Conservation (phyloP, 2,888 invertebrate species). For the Chalcis sispes region DNA sequence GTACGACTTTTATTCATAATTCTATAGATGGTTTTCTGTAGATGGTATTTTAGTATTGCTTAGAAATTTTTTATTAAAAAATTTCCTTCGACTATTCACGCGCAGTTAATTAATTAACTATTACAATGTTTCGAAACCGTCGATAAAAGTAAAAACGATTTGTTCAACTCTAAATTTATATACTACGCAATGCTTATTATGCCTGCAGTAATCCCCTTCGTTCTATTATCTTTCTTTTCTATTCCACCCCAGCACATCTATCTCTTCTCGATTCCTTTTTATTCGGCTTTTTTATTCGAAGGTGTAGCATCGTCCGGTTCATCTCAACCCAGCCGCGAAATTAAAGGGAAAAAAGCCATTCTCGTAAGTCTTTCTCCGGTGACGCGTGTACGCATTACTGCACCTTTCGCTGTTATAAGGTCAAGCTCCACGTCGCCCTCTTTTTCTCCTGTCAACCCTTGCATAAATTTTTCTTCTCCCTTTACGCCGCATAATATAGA, state of each 20-base stretch:
- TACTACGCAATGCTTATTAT: too few relatives aligned
- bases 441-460: conserved; percentile 15
- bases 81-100: too few relatives aligned
- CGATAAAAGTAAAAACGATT: conserved; percentile 35
- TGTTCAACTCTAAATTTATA: background rate
- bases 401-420: background rate
- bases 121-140: too few relatives aligned
- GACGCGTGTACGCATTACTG: background rate
- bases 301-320: conserved; percentile 9
- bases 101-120: too few relatives aligned
- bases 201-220: too few relatives aligned
- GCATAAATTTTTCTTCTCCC: conserved; percentile 17
- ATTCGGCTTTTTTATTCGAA: background rate
- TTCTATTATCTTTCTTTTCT: too few relatives aligned
- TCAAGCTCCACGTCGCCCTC: conserved; percentile 1
- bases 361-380: conserved; percentile 9
- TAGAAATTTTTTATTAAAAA: too few relatives aligned
- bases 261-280: conserved; percentile 6
- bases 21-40: too few relatives aligned
- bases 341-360: conserved; percentile 36
- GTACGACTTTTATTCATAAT: too few relatives aligned
- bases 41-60: too few relatives aligned
- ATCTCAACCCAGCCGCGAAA: conserved; percentile 53
- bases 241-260: conserved; percentile 1
- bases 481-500: background rate